A percentile compares a stretch with the other conserved stretches of the same genome.
These are phyloP conservation scores for Lichenostomus cassidix DNA, from an alignment of 2,113 vertebrate genomes.

Conservation along the genomic window DNA sequence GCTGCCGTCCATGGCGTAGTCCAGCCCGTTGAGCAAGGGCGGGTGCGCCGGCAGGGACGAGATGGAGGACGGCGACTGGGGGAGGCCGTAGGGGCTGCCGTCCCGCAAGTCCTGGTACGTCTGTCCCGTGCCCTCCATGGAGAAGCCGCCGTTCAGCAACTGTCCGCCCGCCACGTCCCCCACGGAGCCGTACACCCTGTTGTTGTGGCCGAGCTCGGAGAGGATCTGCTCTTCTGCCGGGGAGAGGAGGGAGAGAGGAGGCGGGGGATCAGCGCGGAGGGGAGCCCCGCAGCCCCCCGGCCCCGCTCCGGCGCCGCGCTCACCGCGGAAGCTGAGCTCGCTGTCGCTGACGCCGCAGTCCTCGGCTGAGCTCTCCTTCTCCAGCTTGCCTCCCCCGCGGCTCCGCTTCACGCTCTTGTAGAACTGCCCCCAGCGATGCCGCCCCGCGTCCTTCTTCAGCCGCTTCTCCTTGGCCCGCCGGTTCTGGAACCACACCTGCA, in stretches of 20 bases:
- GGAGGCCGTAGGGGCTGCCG: constrained; percentile 91
- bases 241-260: constrained; percentile 57
- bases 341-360: constrained; percentile 97
- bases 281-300: accelerated
- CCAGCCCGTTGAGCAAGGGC: constrained; percentile 90
- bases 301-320: neutral
- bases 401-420: constrained; percentile 94
- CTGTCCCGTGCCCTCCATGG: constrained; percentile 87
- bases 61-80: constrained; percentile 95
- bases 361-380: constrained; percentile 95
- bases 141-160: constrained; percentile 89
- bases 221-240: constrained; percentile 94
- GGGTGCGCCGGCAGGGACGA: constrained; percentile 91
- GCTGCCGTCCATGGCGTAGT: constrained; percentile 89
- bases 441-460: constrained; percentile 95
- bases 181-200: constrained; percentile 87
- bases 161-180: constrained; percentile 83
- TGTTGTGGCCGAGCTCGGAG: constrained; percentile 90
- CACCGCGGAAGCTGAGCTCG: constrained; percentile 97
- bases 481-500: constrained; percentile 98
- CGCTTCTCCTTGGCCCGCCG: constrained; percentile 95
- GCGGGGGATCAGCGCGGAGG: neutral
- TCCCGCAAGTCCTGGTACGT: constrained; percentile 92
- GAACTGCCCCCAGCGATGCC: constrained; percentile 98
- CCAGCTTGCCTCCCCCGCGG: constrained; percentile 85